A percentile compares a stretch with the other conserved stretches of the same genome.
Evolutionary conservation across 2,888 invertebrate genomes (phyloP).

Genomic region (Rotaria magnacalcarata): DNA sequence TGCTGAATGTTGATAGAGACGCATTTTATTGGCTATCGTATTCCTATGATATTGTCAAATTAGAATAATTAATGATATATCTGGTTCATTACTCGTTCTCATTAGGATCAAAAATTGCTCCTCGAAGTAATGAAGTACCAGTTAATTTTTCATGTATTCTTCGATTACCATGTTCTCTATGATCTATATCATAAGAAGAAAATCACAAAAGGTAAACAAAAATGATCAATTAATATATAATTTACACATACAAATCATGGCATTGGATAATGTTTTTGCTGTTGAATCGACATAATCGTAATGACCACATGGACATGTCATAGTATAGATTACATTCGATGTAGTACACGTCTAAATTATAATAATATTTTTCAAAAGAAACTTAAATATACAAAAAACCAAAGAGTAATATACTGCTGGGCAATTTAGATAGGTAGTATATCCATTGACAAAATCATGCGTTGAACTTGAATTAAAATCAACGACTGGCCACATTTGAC

Average conservation of each 20-base stretch:
- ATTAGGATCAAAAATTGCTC: background rate
- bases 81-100: background rate
- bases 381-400: background rate
- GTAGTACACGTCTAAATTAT: background rate
- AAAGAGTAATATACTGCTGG: background rate
- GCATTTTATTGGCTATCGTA: background rate
- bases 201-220: background rate
- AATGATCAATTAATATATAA: too few species aligned
- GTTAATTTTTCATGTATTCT: background rate
- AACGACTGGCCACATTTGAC: background rate
- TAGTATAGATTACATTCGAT: background rate
- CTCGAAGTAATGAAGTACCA: background rate
- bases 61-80: background rate
- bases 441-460: constrained; percentile 16
- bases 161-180: background rate
- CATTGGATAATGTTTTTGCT: background rate
- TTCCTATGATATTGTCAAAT: background rate
- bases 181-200: background rate
- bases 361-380: background rate
- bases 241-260: background rate
- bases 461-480: background rate
- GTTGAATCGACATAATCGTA: constrained; percentile 29
- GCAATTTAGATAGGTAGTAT: background rate
- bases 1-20: constrained; percentile 19
- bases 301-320: constrained; percentile 29